Conservation (phyloP, 2,888 invertebrate species). For the Amitus sp. region DNA sequence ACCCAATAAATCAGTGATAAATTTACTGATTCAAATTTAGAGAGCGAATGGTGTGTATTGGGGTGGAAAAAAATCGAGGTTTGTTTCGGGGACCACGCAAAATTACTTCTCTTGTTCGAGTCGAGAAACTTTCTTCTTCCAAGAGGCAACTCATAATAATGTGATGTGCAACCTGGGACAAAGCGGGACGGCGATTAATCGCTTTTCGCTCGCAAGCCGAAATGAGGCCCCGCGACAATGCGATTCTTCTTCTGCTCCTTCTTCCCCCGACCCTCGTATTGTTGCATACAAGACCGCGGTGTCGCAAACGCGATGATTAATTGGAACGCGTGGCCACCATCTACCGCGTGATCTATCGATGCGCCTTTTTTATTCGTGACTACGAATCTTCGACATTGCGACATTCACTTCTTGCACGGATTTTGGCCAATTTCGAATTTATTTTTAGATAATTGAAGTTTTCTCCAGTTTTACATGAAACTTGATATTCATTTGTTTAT, state of each 20-base stretch:
- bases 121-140: conserved; percentile 22
- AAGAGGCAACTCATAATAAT: conserved; percentile 25
- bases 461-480: too few species aligned
- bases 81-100: too few species aligned
- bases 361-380: background rate
- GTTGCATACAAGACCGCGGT: conserved; percentile 26
- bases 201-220: conserved; percentile 30
- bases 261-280: conserved; percentile 10
- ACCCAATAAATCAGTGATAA: too few species aligned
- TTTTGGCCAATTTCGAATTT: too few species aligned
- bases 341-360: background rate
- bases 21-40: too few species aligned
- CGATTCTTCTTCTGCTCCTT: conserved; percentile 6
- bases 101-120: conserved; percentile 30
- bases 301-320: conserved; percentile 37
- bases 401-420: background rate
- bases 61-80: too few species aligned
- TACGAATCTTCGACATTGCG: background rate
- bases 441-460: too few species aligned
- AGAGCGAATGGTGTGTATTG: too few species aligned
- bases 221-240: conserved; percentile 34
- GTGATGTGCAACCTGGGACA: conserved; percentile 37
- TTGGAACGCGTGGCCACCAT: conserved; percentile 24
- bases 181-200: conserved; percentile 40
- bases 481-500: too few species aligned